Base-by-base conservation (phyloP, 2,113 vertebrate species). In the Porphyrio hochstetteri region DNA sequence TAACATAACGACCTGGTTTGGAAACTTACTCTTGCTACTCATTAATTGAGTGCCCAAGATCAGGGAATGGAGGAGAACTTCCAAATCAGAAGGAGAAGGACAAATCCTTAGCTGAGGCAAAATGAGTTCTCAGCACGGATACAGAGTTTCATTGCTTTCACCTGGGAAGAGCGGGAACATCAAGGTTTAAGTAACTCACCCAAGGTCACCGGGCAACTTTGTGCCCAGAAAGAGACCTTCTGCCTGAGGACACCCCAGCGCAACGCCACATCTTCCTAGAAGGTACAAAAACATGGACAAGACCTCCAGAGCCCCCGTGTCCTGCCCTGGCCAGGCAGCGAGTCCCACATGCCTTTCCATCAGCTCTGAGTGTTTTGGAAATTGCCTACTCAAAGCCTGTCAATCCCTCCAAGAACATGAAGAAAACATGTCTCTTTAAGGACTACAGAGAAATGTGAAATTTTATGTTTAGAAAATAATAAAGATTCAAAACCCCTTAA, bases 381-480 rank as follows among this genome's bases (percentile, higher is more conserved):
- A 72, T 20, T 4, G 33, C 53, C 77, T 11, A 0, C 23, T 86
- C 76, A 40, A 56, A 57, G 46, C 6, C 29, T 56, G 16, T 40
- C 31, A 24, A 33, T 82, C 25, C 19, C 25, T 70, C 59, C 70
- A 76, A 76, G 84, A 69, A 69, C 55, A 50, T 15, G 0, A 90
- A 29, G 56, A 85, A 85, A 91, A 87, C 2, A 53, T 86, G 65
- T 61, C 92, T 69, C 86, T 79, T 88, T 75, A 92, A 90, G 82
- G 82, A n/a, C 68, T 57, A 60, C 57, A 84, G 61, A 83, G 67
- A 87, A 94, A 92, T 3, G 42, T 55, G 57, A 91, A 87, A 90
- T 88, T 95, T 91, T 63, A 87, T 56, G 84, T 90, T 90, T 82
- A 91, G 78, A 96, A 95, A 95, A 88, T 4, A 55, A 88, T 60